Evolutionary conservation across 2,113 vertebrate species (phyloP).

Genomic region (Limnothrissa miodon): DNA sequence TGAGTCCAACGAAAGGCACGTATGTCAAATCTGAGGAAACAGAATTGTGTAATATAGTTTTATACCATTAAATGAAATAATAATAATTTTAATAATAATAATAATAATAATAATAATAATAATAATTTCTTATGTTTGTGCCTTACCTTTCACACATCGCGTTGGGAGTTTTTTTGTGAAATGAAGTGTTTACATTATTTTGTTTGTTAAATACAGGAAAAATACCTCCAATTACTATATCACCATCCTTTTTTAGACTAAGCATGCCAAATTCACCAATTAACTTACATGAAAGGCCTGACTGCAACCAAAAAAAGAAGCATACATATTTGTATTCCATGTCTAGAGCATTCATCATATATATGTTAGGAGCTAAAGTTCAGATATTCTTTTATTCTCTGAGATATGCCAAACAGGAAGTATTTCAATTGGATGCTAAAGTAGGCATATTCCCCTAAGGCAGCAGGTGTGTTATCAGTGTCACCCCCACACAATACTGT

Average conservation of each 20-base stretch:
- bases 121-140: slow-evolving; percentile 23
- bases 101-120: not conserved
- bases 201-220: slow-evolving; percentile 74
- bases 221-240: slow-evolving; percentile 74
- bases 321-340: not conserved
- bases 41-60: not conserved
- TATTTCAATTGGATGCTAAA: not conserved
- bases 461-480: not conserved
- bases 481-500: too few species aligned
- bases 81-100: not conserved
- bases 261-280: slow-evolving; percentile 57
- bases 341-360: not conserved
- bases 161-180: slow-evolving; percentile 49
- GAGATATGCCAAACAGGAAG: not conserved
- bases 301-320: slow-evolving; percentile 41
- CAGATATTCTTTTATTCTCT: not conserved
- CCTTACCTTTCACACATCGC: slow-evolving; percentile 65
- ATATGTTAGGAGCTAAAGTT: not conserved
- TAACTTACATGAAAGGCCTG: slow-evolving; percentile 54
- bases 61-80: not conserved
- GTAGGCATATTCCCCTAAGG: not conserved
- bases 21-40: slow-evolving; percentile 65
- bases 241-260: slow-evolving; percentile 61
- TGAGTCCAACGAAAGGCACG: slow-evolving; percentile 72
- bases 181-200: slow-evolving; percentile 44